Base-by-base conservation (phyloP, 2,888 invertebrate species). In the Ypsolopha sequella region DNA sequence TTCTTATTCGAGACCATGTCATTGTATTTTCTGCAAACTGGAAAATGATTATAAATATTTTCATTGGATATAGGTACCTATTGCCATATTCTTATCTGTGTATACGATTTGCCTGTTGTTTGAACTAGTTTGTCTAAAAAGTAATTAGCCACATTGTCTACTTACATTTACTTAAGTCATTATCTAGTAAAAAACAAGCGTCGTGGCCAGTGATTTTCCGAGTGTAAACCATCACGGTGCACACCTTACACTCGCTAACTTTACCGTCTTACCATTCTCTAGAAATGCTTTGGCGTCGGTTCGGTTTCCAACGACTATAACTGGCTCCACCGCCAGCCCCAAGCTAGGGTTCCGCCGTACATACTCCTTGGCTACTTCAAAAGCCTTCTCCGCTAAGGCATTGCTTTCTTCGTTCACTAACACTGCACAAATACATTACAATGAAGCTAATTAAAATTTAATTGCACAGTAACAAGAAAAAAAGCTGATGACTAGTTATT, bases 351-450 rank as follows among this genome's bases (percentile, higher is more conserved):
- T 92, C 54, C 92, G 89, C 60, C 91, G 89, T 10, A 93, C 86
- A 70, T 91, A 93, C 52, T 91, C 91, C 55, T 91, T 84, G 1
- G 91, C 92, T 14, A 92, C 91, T 60, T 92, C 91, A 48, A 93
- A 87, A 1, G 93, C 89, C 69, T 91, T 91, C 57, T 91, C 90
- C 4, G 93, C 93, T 34, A 92, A 85, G 48, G 90, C 88, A 68
- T 93, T 93, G 53, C 89, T 90, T 65, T 92, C 91, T 72, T 94
- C 93, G 65, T 93, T 93, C 49, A 93, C 90, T 62, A 91, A 89
- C 67, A 93, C 93, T 93, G 70, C 46, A 75, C 24, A 24, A 24
- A 24, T 24, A 24, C 24, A 24, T 24, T 24, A 24, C 24, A 4
- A n/a, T 4, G 4, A 24, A 24, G 24, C 24, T 24, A 76, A 57